A percentile compares a stretch with the other conserved stretches of the same genome.
These are phyloP conservation scores for Marasmarcha lunaedactyla DNA, from an alignment of 2,888 invertebrate genomes.

Conservation along the genomic window DNA sequence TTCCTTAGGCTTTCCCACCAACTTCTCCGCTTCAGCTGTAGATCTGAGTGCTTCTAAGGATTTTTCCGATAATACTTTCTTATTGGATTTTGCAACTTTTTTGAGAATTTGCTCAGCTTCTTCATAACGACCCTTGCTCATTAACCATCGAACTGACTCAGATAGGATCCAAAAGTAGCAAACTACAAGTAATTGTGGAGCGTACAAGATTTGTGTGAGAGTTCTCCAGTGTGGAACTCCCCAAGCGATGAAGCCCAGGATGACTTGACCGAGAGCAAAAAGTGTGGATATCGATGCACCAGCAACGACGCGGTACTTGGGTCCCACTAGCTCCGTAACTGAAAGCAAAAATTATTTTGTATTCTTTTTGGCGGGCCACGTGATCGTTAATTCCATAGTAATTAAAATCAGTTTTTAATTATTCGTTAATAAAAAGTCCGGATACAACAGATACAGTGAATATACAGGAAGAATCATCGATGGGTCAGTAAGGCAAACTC, in stretches of 20 bases:
- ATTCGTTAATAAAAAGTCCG: too few species aligned
- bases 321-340: constrained; percentile 85
- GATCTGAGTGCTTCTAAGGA: constrained; percentile 51
- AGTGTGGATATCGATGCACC: constrained; percentile 79
- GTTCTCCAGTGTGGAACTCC: constrained; percentile 76
- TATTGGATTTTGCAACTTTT: constrained; percentile 74
- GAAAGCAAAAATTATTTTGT: constrained; percentile 18
- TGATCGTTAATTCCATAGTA: too few species aligned
- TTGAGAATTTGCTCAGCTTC: constrained; percentile 74
- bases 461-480: too few species aligned
- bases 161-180: constrained; percentile 79
- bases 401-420: too few species aligned
- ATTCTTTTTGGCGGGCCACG: too few species aligned
- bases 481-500: too few species aligned
- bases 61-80: constrained; percentile 63
- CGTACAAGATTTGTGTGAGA: constrained; percentile 76
- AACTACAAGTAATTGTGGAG: constrained; percentile 77
- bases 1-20: constrained; percentile 33
- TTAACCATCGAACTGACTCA: constrained; percentile 83
- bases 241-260: constrained; percentile 79
- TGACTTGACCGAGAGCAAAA: constrained; percentile 81
- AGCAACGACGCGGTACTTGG: constrained; percentile 77
- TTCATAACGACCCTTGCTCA: constrained; percentile 76
- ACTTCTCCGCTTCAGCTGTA: constrained; percentile 41
- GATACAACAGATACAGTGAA: too few species aligned